Base-by-base conservation (phyloP, 2,113 vertebrate genomes). In the Odontesthes bonariensis region DNA sequence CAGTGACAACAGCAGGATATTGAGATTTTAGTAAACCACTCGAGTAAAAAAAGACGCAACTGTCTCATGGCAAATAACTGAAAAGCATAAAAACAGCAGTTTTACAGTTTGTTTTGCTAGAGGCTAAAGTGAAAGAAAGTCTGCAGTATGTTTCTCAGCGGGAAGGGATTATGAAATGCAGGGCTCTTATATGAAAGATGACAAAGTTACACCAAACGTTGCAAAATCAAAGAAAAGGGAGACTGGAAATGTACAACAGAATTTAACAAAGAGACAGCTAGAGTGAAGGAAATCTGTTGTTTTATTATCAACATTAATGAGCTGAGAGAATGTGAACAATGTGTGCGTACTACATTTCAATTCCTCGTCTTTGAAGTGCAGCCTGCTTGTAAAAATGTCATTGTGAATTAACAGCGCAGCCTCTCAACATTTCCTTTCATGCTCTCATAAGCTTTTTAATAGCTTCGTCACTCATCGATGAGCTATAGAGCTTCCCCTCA, bases 321-420 rank as follows among this genome's bases (percentile, higher is more conserved):
- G 27, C 35, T 58, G 3, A 58, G 54, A 49, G 22, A 72, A 70
- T 65, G 47, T 69, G 78, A 77, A 73, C 58, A 73, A 40, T 22
- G 52, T 81, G 73, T 66, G 47, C 4, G 6, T 6, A 40, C 8
- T 14, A 32, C 13, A 17, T 27, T 47, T 60, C 17, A 69, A 6
- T 40, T 53, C 4, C 0, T 19, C 6, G 1, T 8, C 55, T 58
- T 42, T 73, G 38, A 65, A 52, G 38, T 46, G 62, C 49, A 61
- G 70, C 62, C 22, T 14, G 55, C 47, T 54, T 23, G 20, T 44
- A 66, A 78, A 84, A 49, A n/a, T 73, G 75, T 73, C 64, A 53
- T 1, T 6, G 16, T 59, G 56, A 53, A 70, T 62, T 73, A 60
- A 73, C 27, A 53, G 38, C 46, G 32, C 16, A 16, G 54, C 5